Evolutionary conservation across 2,888 invertebrate species (phyloP), one percentile per base, ranked within the genome.

Genomic region (Acrobasis suavella): DNA sequence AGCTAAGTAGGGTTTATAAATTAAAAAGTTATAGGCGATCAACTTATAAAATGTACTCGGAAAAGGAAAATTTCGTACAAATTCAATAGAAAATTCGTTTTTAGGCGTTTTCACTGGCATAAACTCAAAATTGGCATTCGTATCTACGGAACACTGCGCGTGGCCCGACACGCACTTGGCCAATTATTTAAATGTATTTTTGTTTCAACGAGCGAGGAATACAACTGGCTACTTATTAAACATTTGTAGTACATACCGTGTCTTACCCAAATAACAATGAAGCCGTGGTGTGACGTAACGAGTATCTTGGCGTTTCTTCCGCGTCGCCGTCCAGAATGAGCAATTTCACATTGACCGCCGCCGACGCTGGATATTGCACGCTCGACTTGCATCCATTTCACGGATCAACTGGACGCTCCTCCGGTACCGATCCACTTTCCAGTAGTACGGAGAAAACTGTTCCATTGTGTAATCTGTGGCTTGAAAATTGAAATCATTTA

Each of bases 321-420:
- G 63, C 62, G 46, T 46, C 14, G 46, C 46, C 64, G 14, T 50
- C 50, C 64, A 51, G 62, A 63, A 62, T 62, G 59, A 64, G 52
- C 66, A 67, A 71, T 68, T 67, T 71, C 60, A 65, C 70, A 67
- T 71, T 55, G 72, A 69, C 68, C 69, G 71, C 65, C 67, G 52
- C 52, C 12, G 32, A 1, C 51, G n/a, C 37, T 39, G 39, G 39
- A 50, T 38, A 37, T 32, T 49, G 56, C 50, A 56, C 67, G 68
- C 62, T 64, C 60, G 62, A 56, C 42, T 60, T 64, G 59, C 63
- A 64, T 59, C 52, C 68, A 60, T 67, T 65, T 59, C 66, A 67
- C 67, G 69, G 67, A 64, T 65, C 66, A 62, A 39, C 62, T 50
- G 49, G 17, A n/a, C 1, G 22, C 42, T 39, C 22, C 15, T 9